Conservation (phyloP, 2,888 invertebrate genomes). For the Amiota communis region DNA sequence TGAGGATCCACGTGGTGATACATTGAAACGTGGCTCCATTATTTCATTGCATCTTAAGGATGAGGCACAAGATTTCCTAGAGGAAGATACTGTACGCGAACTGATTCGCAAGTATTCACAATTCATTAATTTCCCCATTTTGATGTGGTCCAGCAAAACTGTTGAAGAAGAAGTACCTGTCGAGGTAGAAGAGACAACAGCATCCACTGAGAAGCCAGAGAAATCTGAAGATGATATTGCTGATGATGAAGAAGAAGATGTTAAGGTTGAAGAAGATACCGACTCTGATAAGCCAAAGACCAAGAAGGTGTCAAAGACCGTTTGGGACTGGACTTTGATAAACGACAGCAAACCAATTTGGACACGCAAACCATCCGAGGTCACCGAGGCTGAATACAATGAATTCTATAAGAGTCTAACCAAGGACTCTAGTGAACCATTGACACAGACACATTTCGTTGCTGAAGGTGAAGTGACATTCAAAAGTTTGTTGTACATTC, state of each 20-base stretch:
- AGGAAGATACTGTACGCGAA: conserved; percentile 90
- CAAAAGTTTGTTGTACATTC: conserved; percentile 95
- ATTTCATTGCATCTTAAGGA: conserved; percentile 93
- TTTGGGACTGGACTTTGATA: conserved; percentile 98
- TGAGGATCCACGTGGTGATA: conserved; percentile 94
- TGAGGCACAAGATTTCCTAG: conserved; percentile 96
- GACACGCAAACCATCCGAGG: conserved; percentile 92
- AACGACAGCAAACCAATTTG: conserved; percentile 99
- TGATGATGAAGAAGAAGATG: conserved; percentile 70
- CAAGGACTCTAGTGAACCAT: conserved; percentile 87
- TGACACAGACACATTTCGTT: conserved; percentile 91
- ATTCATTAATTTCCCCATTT: conserved; percentile 99
- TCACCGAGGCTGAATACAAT: conserved; percentile 90
- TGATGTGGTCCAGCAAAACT: conserved; percentile 88
- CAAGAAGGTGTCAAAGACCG: conserved; percentile 92
- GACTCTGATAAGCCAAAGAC: conserved; percentile 83
- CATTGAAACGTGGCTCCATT: conserved; percentile 91
- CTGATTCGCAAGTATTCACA: conserved; percentile 98
- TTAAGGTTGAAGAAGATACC: conserved; percentile 79
- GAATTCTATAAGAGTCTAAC: conserved; percentile 97
- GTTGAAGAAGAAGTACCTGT: conserved; percentile 83
- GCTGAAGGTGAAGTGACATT: conserved; percentile 99
- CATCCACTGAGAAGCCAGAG: conserved; percentile 72
- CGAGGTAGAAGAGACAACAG: conserved; percentile 73
- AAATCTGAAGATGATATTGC: conserved; percentile 75